Evolutionary conservation across 2,113 vertebrate species (phyloP).

Genomic region (Scomber scombrus): DNA sequence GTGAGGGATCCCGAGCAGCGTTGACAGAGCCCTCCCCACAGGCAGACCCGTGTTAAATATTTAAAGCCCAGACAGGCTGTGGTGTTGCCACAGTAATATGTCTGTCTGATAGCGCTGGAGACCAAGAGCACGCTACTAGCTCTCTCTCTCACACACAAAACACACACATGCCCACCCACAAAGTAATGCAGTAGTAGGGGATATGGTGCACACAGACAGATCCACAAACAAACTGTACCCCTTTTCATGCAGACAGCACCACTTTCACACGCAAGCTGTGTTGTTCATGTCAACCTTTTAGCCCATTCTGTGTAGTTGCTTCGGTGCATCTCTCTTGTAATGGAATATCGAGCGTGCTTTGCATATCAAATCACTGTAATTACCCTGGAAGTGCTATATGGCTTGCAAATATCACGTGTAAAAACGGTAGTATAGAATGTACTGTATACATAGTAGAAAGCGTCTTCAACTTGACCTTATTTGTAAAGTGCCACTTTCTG

Average conservation of each 20-base stretch:
- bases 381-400: not conserved
- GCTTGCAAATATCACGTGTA: not conserved
- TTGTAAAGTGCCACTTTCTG: conserved; percentile 6
- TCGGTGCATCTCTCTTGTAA: conserved; percentile 10
- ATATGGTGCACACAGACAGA: conserved; percentile 35
- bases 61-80: conserved; percentile 76
- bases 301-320: not conserved
- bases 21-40: conserved; percentile 62
- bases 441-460: not conserved
- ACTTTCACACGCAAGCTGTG: conserved; percentile 2
- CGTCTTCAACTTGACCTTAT: not conserved
- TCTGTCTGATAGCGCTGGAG: conserved; percentile 69
- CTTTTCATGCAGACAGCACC: conserved; percentile 15
- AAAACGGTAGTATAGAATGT: not conserved
- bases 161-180: conserved; percentile 5
- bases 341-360: conserved; percentile 34
- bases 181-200: conserved; percentile 20
- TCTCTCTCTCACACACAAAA: conserved; percentile 1
- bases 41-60: conserved; percentile 80
- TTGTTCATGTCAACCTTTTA: conserved; percentile 19
- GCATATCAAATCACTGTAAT: conserved; percentile 35
- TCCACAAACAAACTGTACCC: conserved; percentile 13
- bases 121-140: conserved; percentile 15
- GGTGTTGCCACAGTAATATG: conserved; percentile 75
- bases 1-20: conserved; percentile 41